Evolutionary conservation across 2,113 vertebrate species (phyloP), one percentile per base, ranked within the genome.

Genomic region (Panthera leo): DNA sequence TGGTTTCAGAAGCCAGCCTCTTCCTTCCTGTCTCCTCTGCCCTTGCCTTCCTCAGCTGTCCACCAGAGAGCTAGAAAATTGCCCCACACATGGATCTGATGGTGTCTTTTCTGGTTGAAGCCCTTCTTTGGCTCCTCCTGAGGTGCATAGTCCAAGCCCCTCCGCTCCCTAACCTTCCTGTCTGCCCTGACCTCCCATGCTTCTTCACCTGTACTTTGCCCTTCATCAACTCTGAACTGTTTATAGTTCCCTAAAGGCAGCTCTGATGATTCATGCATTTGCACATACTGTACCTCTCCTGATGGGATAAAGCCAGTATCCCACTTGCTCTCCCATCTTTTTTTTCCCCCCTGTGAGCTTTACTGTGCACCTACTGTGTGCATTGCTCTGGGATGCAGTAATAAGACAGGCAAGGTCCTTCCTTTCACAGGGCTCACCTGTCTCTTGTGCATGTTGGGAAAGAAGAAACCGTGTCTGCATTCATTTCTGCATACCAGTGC

Each of bases 181-280:
- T 39, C n/a, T 25, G 71, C 25, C 61, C 85, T 19, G 1, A 25
- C 48, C 36, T 42, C 61, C 63, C 55, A 15, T 9, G 27, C n/a
- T 3, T 42, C 21, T 76, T 36, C 5, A 39, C 15, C 79, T 58
- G 91, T 45, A 86, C 91, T 89, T 95, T 89, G 61, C 53, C 83
- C 96, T 95, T 73, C 23, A 34, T 65, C 63, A 78, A 39, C 65
- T 82, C 58, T 82, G 55, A 29, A 73, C 55, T 83, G 87, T 90
- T 67, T 89, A 39, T 48, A 92, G 84, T 70, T 73, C 48, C 39
- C 94, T 71, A 68, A 45, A 48, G 25, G 39, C 63, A 61, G 29
- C 65, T 68, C 83, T 8, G 61, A 29, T 78, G 92, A 94, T 23
- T 95, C 86, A 92, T 10, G 5, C 34, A 3, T 61, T 67, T 55